Percentiles rank a stretch among this genome's conserved stretches.
phyloP scores from a whole-genome alignment of 2,888 invertebrate species.

The Coenonympha glycerion region DNA sequence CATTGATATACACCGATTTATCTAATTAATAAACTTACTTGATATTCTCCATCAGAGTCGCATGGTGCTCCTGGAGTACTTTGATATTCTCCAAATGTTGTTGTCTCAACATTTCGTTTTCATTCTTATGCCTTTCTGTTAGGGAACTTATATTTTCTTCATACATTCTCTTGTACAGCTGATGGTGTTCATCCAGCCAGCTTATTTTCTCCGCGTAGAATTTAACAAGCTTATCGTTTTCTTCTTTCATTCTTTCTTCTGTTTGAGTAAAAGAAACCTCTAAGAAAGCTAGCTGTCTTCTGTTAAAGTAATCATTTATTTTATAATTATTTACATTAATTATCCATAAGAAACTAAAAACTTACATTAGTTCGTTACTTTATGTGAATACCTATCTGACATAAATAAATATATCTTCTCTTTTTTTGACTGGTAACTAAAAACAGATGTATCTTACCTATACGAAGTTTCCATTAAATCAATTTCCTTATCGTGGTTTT shows the following conservation, averaged over 20 bases:
- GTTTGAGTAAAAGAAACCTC: slow-evolving; percentile 74
- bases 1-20: neutral
- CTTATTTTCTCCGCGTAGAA: slow-evolving; percentile 70
- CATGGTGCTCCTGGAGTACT: slow-evolving; percentile 68
- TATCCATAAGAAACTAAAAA: too few species aligned
- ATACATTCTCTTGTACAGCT: slow-evolving; percentile 64
- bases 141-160: slow-evolving; percentile 68
- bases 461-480: slow-evolving; percentile 79
- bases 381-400: too few species aligned
- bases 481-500: slow-evolving; percentile 77
- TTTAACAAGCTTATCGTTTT: slow-evolving; percentile 69
- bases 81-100: slow-evolving; percentile 67
- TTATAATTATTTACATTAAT: neutral
- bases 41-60: slow-evolving; percentile 74
- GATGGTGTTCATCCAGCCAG: slow-evolving; percentile 72
- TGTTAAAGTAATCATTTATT: slow-evolving; percentile 32
- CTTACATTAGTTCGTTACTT: too few species aligned
- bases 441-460: slow-evolving; percentile 51
- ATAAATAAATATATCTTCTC: too few species aligned
- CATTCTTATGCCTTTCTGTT: slow-evolving; percentile 62
- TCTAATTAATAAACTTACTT: slow-evolving; percentile 51
- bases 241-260: slow-evolving; percentile 77
- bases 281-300: slow-evolving; percentile 75
- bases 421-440: neutral
- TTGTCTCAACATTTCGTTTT: slow-evolving; percentile 58